Percentiles rank a stretch among this genome's conserved stretches.
Conservation (phyloP, 2,888 invertebrate species). For the Xanthia togata region DNA sequence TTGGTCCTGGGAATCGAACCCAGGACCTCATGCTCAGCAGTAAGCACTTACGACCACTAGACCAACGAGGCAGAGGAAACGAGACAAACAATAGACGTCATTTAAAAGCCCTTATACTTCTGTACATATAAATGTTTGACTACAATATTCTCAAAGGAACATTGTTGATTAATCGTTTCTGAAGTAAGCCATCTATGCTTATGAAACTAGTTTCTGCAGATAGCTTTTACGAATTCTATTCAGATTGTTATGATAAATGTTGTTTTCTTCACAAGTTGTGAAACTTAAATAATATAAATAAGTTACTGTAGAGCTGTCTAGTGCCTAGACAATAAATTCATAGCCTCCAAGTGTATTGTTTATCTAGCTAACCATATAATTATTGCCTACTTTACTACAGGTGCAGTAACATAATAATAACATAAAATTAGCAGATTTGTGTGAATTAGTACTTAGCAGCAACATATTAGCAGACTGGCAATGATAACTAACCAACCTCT, state of each 20-base stretch:
- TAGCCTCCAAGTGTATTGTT: conserved; percentile 12
- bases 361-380: background rate
- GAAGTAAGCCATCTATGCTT: conserved; percentile 36
- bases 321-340: conserved; percentile 8
- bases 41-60: too few relatives aligned
- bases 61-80: too few relatives aligned
- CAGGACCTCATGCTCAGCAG: too few relatives aligned
- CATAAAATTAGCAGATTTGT: conserved; percentile 9
- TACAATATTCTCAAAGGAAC: conserved; percentile 20
- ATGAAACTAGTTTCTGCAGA: conserved; percentile 44
- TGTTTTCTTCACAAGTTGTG: conserved; percentile 33
- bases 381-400: background rate
- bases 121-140: conserved; percentile 43
- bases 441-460: conserved; percentile 7
- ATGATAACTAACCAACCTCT: conserved; percentile 30
- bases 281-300: conserved; percentile 33
- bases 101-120: background rate
- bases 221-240: conserved; percentile 46
- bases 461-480: conserved; percentile 14
- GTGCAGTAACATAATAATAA: conserved; percentile 9
- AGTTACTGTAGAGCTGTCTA: conserved; percentile 23
- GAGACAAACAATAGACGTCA: too few relatives aligned
- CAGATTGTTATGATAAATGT: conserved; percentile 57
- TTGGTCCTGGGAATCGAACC: too few relatives aligned
- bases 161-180: conserved; percentile 54